Evolutionary conservation across 2,888 invertebrate genomes (phyloP).

Genomic region (Hyles lineata): DNA sequence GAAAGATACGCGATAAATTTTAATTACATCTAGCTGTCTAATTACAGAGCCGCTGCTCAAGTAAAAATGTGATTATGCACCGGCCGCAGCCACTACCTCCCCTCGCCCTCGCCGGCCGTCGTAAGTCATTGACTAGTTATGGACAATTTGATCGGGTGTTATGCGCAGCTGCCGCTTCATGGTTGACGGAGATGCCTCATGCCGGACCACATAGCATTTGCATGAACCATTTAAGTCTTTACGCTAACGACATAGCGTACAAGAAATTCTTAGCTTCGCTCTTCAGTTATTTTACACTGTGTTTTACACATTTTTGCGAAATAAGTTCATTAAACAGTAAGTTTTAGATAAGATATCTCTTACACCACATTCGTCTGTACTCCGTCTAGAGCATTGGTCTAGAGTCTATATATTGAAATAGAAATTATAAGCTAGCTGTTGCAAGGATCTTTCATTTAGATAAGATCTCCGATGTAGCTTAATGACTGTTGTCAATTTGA

Average conservation of each 20-base stretch:
- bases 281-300: not conserved
- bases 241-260: not conserved
- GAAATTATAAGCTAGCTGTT: too few species aligned
- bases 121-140: constrained; percentile 64
- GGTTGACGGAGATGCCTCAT: constrained; percentile 13
- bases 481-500: too few species aligned
- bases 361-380: too few species aligned
- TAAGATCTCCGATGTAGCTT: too few species aligned
- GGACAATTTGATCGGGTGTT: constrained; percentile 64
- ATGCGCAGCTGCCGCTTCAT: constrained; percentile 42
- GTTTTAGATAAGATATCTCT: too few species aligned
- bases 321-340: too few species aligned
- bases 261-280: not conserved
- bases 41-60: constrained; percentile 52
- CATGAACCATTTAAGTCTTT: constrained; percentile 9
- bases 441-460: too few species aligned
- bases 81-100: constrained; percentile 29
- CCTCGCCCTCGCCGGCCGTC: constrained; percentile 39
- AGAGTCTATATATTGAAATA: too few species aligned
- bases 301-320: too few species aligned
- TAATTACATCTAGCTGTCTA: constrained; percentile 71
- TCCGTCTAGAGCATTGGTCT: too few species aligned
- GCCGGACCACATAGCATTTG: constrained; percentile 8
- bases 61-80: constrained; percentile 56
- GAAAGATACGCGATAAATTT: constrained; percentile 73